A percentile compares a stretch with the other conserved stretches of the same genome.
Conservation (phyloP, 2,797 vertebrate species). For the Buceros bicornis region DNA sequence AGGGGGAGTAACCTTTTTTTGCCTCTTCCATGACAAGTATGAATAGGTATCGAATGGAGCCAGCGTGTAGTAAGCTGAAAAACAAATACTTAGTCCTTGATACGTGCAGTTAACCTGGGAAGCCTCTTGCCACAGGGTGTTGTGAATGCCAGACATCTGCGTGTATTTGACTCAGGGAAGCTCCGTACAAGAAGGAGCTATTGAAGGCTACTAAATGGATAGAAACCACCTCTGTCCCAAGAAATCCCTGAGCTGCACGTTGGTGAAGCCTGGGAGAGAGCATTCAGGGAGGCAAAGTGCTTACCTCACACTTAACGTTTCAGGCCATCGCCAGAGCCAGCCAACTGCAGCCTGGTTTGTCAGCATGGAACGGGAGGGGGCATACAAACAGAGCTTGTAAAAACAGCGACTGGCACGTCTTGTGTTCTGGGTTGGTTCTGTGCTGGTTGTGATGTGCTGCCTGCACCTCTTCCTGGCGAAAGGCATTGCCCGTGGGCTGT, state of each 20-base stretch:
- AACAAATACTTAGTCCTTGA: constrained; percentile 31
- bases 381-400: neutral
- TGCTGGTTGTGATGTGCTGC: neutral
- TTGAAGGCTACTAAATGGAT: neutral
- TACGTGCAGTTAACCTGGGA: constrained; percentile 31
- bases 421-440: neutral
- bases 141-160: neutral
- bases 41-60: neutral
- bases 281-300: neutral
- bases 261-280: neutral
- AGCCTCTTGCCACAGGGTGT: constrained; percentile 1
- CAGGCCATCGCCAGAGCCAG: neutral
- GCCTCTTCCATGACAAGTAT: neutral
- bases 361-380: accelerated
- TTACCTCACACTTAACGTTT: neutral
- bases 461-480: neutral
- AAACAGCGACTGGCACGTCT: neutral
- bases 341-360: neutral
- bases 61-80: neutral
- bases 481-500: neutral
- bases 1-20: neutral
- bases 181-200: neutral
- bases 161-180: neutral
- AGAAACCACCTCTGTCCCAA: neutral
- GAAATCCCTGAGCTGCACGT: neutral